These are phyloP conservation scores for Anguilla rostrata DNA, from an alignment of 2,113 vertebrate genomes.

Conservation along the genomic window DNA sequence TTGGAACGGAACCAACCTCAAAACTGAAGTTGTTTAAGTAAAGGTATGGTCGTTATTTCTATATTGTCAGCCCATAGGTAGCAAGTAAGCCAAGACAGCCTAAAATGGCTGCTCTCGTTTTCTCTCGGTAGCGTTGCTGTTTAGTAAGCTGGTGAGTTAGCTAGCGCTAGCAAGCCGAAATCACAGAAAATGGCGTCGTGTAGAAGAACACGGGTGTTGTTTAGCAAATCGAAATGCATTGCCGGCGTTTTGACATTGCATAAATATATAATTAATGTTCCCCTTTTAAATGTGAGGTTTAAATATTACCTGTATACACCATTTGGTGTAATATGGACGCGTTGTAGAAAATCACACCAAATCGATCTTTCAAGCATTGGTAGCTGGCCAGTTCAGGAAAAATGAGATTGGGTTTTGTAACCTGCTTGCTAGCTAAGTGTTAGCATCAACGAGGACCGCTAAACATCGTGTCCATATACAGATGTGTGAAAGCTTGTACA, in stretches of 20 bases:
- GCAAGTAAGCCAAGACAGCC: conserved; percentile 25
- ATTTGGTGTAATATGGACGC: not conserved
- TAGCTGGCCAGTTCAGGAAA: not conserved
- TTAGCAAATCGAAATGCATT: not conserved
- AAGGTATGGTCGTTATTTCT: conserved; percentile 63
- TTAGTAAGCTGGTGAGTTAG: conserved; percentile 33
- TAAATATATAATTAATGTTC: not conserved
- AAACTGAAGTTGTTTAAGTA: conserved; percentile 71
- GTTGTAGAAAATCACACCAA: not conserved
- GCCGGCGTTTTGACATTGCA: conserved; percentile 12
- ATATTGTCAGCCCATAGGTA: conserved; percentile 30
- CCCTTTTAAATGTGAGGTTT: not conserved
- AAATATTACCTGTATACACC: not conserved
- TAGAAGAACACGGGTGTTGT: conserved; percentile 16
- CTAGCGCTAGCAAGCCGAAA: not conserved
- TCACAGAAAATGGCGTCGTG: conserved; percentile 67
- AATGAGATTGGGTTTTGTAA: not conserved
- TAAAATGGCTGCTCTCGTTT: conserved; percentile 68
- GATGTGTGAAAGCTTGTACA: too few species aligned
- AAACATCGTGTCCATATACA: too few species aligned
- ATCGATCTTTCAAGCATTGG: not conserved
- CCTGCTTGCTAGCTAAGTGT: too few species aligned
- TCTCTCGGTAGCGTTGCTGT: conserved; percentile 5
- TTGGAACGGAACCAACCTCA: conserved; percentile 29
- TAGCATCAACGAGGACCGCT: too few species aligned